Evolutionary conservation across 1,140 invertebrate genomes (phyloP).

Genomic region (Drosophila carrolli): DNA sequence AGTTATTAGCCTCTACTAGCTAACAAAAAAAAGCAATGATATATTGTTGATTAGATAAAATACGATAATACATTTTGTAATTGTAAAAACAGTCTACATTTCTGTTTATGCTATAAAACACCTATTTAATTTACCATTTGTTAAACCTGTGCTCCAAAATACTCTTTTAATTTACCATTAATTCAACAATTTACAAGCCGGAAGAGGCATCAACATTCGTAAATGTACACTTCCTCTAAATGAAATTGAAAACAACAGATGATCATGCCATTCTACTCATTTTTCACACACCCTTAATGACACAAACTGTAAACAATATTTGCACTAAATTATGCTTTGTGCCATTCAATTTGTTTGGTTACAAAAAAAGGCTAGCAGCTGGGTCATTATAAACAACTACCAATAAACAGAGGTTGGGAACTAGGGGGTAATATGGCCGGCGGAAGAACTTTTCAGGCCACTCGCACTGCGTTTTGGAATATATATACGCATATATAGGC

Average conservation of each 20-base stretch:
- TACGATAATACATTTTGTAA: too few relatives aligned
- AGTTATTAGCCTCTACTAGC: too few relatives aligned
- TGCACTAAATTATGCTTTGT: constrained; percentile 38
- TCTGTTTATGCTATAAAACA: too few relatives aligned
- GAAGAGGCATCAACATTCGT: constrained; percentile 1
- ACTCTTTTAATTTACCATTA: too few relatives aligned
- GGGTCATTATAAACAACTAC: constrained; percentile 61
- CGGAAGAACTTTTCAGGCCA: constrained; percentile 58
- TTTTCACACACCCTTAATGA: constrained; percentile 18
- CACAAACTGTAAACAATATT: constrained; percentile 37
- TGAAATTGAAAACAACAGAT: constrained; percentile 27
- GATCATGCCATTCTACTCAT: constrained; percentile 14
- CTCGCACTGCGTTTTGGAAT: constrained; percentile 1
- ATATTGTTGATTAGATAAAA: too few relatives aligned
- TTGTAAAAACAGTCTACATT: too few relatives aligned
- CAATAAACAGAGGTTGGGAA: constrained; percentile 18
- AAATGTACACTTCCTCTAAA: constrained; percentile 4
- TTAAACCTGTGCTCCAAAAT: too few relatives aligned
- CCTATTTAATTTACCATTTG: too few relatives aligned
- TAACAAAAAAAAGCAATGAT: too few relatives aligned
- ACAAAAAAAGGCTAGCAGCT: constrained; percentile 17
- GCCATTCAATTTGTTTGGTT: constrained; percentile 28
- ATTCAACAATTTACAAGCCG: background rate
- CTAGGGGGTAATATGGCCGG: constrained; percentile 11
- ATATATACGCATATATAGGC: background rate